Percentiles rank a stretch among this genome's conserved stretches.
Evolutionary conservation across 92 coral and sea anemone species (phyloP).

Genomic region (Phymanthus crucifer): DNA sequence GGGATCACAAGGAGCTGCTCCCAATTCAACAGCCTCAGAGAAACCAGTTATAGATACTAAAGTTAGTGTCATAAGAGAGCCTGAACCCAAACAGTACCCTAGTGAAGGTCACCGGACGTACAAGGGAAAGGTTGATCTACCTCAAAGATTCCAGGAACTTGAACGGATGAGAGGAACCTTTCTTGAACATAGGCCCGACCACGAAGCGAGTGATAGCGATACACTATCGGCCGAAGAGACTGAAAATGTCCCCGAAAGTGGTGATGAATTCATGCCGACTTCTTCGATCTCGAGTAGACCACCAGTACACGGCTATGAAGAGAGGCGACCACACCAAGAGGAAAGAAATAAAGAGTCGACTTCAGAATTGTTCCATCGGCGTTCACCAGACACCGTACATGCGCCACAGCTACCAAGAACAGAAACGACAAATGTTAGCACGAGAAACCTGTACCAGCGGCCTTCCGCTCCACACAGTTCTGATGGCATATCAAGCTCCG

Average conservation of each 20-base stretch:
- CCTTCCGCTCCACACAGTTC: not conserved
- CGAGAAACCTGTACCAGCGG: not conserved
- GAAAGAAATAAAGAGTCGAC: not conserved
- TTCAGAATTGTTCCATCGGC: not conserved
- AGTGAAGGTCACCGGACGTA: constrained; percentile 28
- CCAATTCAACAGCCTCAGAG: not conserved
- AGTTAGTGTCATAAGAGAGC: constrained; percentile 25
- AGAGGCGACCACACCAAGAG: not conserved
- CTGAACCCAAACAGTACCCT: constrained; percentile 15
- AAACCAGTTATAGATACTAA: constrained; percentile 25
- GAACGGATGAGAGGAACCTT: not conserved
- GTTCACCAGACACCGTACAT: not conserved
- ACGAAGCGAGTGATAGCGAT: constrained; percentile 79
- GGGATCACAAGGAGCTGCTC: not conserved
- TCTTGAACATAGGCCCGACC: constrained; percentile 17
- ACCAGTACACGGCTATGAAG: not conserved
- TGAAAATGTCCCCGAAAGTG: constrained; percentile 66
- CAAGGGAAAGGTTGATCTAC: constrained; percentile 20
- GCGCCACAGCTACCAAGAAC: not conserved
- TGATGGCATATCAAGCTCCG: constrained; percentile 24
- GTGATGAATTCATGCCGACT: constrained; percentile 53
- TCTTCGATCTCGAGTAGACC: not conserved
- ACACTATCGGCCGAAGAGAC: constrained; percentile 83
- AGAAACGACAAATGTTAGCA: not conserved
- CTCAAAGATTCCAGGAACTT: not conserved